phyloP scores from a whole-genome alignment of 2,888 invertebrate genomes.

The Limnephilus marmoratus region DNA sequence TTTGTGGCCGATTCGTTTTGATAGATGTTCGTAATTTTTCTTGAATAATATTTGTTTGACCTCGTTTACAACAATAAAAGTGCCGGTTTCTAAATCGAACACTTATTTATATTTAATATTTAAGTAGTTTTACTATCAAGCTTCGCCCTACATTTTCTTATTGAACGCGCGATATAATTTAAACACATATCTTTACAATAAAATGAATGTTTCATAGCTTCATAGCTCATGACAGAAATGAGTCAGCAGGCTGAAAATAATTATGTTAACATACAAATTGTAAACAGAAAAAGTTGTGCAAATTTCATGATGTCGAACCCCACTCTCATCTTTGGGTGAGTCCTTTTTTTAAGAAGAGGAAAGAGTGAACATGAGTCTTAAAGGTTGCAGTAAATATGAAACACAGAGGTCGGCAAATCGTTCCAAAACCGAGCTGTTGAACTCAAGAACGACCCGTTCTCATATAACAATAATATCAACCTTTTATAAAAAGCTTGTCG shows the following conservation, averaged over 20 bases:
- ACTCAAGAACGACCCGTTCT: too few species aligned
- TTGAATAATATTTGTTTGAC: background rate
- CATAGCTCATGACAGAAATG: background rate
- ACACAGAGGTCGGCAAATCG: too few species aligned
- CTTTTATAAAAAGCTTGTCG: too few species aligned
- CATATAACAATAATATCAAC: too few species aligned
- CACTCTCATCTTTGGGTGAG: background rate
- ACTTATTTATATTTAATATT: background rate
- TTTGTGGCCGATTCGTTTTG: constrained; percentile 9
- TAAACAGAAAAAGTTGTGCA: background rate
- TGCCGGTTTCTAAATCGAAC: background rate
- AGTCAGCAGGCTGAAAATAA: background rate
- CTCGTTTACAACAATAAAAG: background rate
- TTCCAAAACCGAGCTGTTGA: too few species aligned
- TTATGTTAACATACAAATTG: background rate
- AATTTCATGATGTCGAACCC: background rate
- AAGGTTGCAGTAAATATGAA: too few species aligned
- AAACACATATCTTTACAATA: background rate
- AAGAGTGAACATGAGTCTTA: too few species aligned
- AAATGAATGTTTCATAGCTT: background rate
- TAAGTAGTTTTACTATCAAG: background rate
- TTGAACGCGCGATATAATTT: background rate
- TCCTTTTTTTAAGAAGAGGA: too few species aligned
- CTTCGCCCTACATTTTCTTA: background rate
- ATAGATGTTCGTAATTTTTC: background rate